Conservation (phyloP, 2,888 invertebrate species). For the Sympetrum striolatum region DNA sequence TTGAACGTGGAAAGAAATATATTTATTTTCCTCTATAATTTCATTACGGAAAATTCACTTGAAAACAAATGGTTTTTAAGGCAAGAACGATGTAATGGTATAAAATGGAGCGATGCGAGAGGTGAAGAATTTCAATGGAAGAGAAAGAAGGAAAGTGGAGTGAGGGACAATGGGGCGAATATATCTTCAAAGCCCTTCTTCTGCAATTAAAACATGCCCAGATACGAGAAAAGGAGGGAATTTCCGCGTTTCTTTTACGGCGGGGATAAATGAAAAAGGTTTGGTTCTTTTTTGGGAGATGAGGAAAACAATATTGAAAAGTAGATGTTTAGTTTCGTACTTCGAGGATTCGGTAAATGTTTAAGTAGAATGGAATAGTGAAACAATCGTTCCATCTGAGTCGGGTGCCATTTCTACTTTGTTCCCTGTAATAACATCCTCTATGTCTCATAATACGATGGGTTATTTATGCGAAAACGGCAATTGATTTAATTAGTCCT, state of each 20-base stretch:
- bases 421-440: too few relatives aligned
- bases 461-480: too few relatives aligned
- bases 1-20: too few relatives aligned
- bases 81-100: not conserved
- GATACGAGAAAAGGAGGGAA: not conserved
- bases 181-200: slow-evolving; percentile 22
- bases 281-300: not conserved
- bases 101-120: not conserved
- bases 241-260: slow-evolving; percentile 16
- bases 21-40: too few relatives aligned
- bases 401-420: too few relatives aligned
- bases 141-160: not conserved
- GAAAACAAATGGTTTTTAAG: not conserved
- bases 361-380: not conserved
- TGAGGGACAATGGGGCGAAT: not conserved
- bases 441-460: too few relatives aligned
- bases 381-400: too few relatives aligned
- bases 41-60: too few relatives aligned
- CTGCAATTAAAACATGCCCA: slow-evolving; percentile 15
- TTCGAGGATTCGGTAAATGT: not conserved
- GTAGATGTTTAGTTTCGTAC: not conserved
- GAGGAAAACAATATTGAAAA: not conserved
- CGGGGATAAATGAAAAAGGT: not conserved
- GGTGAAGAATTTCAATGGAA: not conserved
- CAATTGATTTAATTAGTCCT: too few relatives aligned